Evolutionary conservation across 2,888 invertebrate species (phyloP).

Genomic region (Brachynemurus nebulosus): DNA sequence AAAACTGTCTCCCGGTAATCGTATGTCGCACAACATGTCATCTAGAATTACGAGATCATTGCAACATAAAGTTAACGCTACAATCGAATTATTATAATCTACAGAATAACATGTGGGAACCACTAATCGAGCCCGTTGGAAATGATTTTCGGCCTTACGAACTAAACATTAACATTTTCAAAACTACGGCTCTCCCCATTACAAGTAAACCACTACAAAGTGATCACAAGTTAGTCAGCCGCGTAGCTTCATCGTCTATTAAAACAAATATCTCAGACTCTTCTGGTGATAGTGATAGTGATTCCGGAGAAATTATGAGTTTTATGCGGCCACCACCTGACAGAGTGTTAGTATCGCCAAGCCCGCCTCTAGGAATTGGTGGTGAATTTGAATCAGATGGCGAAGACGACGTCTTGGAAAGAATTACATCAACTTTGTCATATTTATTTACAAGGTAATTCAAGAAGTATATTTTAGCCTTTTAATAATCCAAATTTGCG

Average conservation of each 20-base stretch:
- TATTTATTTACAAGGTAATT: conserved; percentile 59
- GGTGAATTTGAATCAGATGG: conserved; percentile 59
- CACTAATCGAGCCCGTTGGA: conserved; percentile 64
- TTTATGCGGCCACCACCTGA: conserved; percentile 27
- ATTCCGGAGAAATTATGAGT: conserved; percentile 29
- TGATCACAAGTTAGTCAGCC: neutral
- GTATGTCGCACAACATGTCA: neutral
- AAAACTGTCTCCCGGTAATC: neutral
- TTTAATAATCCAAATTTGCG: neutral
- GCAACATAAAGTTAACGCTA: conserved; percentile 30
- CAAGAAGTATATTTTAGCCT: no score
- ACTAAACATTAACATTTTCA: conserved; percentile 47
- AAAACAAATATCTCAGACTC: conserved; percentile 22
- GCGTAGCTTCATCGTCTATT: neutral
- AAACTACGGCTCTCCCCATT: conserved; percentile 32
- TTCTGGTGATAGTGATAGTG: conserved; percentile 18
- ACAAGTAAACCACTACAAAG: conserved; percentile 17
- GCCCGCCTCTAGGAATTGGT: conserved; percentile 24
- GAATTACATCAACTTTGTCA: conserved; percentile 55
- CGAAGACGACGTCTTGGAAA: conserved; percentile 53
- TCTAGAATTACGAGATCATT: conserved; percentile 19
- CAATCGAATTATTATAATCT: conserved; percentile 53
- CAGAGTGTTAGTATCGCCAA: conserved; percentile 22
- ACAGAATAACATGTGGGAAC: conserved; percentile 64
- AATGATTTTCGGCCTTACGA: conserved; percentile 60